These are phyloP conservation scores for Agonopterix subpropinquella DNA, from an alignment of 2,888 invertebrate species.

Conservation along the genomic window DNA sequence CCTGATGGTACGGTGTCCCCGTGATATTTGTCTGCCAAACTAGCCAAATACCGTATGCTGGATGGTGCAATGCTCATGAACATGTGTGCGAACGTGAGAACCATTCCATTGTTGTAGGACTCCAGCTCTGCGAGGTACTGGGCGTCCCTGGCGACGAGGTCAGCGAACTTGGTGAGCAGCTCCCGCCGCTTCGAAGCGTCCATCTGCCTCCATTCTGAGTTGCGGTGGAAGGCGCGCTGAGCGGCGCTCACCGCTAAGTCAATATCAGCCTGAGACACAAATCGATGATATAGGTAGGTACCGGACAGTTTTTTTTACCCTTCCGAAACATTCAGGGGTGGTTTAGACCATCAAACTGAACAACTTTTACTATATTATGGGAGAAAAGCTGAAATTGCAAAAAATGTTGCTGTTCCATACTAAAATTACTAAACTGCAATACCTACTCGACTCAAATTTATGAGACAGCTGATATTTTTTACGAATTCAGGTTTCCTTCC, in stretches of 20 bases:
- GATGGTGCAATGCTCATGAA: slow-evolving; percentile 46
- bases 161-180: slow-evolving; percentile 85
- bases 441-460: too few relatives aligned
- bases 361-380: too few relatives aligned
- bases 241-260: slow-evolving; percentile 89
- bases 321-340: too few relatives aligned
- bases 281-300: too few relatives aligned
- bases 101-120: slow-evolving; percentile 94
- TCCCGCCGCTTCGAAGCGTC: slow-evolving; percentile 86
- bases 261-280: slow-evolving; percentile 80
- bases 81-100: slow-evolving; percentile 77
- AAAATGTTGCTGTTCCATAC: too few relatives aligned
- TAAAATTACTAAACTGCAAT: too few relatives aligned
- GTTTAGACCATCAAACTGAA: too few relatives aligned
- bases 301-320: too few relatives aligned
- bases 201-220: slow-evolving; percentile 86
- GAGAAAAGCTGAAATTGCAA: too few relatives aligned
- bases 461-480: too few relatives aligned
- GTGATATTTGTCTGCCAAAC: slow-evolving; percentile 93
- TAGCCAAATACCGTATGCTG: slow-evolving; percentile 90
- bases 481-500: too few relatives aligned
- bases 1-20: slow-evolving; percentile 84
- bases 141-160: slow-evolving; percentile 84
- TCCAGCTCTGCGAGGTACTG: slow-evolving; percentile 90
- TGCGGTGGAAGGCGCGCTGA: slow-evolving; percentile 83